These are phyloP conservation scores for Vimba vimba DNA, from an alignment of 2,113 vertebrate genomes.

Conservation along the genomic window DNA sequence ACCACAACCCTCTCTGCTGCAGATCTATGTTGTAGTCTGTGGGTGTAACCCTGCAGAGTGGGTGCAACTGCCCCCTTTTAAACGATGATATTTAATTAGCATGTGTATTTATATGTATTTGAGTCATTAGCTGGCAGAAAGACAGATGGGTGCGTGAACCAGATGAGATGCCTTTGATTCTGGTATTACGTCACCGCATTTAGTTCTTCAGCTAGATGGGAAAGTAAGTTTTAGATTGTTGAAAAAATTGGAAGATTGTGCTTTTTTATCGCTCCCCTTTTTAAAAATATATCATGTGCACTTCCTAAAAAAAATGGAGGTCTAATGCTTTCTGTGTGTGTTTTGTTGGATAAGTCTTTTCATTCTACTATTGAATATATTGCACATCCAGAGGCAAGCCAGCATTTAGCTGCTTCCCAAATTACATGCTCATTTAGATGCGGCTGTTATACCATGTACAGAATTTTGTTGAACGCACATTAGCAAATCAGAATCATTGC, in stretches of 20 bases:
- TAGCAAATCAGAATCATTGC: background rate
- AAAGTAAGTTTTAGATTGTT: background rate
- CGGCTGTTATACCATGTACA: background rate
- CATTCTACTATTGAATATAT: background rate
- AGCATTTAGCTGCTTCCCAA: background rate
- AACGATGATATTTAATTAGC: conserved; percentile 9
- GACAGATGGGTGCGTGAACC: background rate
- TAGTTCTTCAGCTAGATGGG: background rate
- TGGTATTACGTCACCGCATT: conserved; percentile 12
- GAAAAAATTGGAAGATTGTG: background rate
- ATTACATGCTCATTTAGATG: background rate
- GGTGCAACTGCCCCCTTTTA: background rate
- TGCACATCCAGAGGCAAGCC: background rate
- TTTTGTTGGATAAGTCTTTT: background rate
- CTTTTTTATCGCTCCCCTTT: background rate
- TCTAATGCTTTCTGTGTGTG: background rate
- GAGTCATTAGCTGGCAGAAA: conserved; percentile 14
- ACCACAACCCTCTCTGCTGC: background rate
- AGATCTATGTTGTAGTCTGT: conserved; percentile 15
- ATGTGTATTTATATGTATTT: conserved; percentile 32
- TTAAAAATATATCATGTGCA: background rate
- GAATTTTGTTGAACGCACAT: background rate
- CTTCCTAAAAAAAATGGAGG: background rate
- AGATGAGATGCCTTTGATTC: conserved; percentile 3
- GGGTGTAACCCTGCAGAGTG: conserved; percentile 24